A percentile compares a stretch with the other conserved stretches of the same genome.
Conservation (phyloP, 2,888 invertebrate species). For the Nycteola revayana region DNA sequence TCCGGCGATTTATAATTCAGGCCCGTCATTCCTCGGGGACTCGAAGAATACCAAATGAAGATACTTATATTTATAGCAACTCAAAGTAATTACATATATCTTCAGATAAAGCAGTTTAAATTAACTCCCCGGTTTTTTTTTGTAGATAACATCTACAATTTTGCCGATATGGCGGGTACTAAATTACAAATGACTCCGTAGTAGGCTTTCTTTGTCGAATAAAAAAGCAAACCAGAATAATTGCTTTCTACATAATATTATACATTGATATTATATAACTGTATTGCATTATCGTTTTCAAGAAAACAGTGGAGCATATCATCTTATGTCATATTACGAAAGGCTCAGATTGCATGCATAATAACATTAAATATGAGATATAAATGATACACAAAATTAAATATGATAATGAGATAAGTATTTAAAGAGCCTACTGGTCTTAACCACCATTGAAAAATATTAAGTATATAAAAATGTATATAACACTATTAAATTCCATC, state of each 20-base stretch:
- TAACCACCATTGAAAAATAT: no score
- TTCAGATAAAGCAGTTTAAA: constrained; percentile 4
- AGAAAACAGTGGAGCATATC: constrained; percentile 24
- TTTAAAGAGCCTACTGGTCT: no score
- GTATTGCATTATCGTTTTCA: constrained; percentile 25
- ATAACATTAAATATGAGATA: constrained; percentile 1
- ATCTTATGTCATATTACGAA: constrained; percentile 4
- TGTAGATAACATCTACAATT: constrained; percentile 8
- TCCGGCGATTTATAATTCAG: no score
- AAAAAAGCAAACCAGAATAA: constrained; percentile 29
- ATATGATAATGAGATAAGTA: no score
- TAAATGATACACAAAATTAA: no score
- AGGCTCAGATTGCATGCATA: no score
- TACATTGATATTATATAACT: constrained; percentile 43
- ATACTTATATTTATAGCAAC: no score
- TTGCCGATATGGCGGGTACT: constrained; percentile 14
- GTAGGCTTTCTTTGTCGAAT: constrained; percentile 34
- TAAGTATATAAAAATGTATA: no score
- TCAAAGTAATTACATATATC: neutral
- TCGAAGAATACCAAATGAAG: neutral
- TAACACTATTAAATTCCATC: no score
- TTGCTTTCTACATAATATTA: constrained; percentile 30
- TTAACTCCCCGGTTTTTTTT: constrained; percentile 1
- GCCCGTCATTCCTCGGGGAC: no score
- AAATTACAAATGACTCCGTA: constrained; percentile 27